Evolutionary conservation across 2,113 vertebrate species (phyloP).

Genomic region (Galeopterus variegatus): DNA sequence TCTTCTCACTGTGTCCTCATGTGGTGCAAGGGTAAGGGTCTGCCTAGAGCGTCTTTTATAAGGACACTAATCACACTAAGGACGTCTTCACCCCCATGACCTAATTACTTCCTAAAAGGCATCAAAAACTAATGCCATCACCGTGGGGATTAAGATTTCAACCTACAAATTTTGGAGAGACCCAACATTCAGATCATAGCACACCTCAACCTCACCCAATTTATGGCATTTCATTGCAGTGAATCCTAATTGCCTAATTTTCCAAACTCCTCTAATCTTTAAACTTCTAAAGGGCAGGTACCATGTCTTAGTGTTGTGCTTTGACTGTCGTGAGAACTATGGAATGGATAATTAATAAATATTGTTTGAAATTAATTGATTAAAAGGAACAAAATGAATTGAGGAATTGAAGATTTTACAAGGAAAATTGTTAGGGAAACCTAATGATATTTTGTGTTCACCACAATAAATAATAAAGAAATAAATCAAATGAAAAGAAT

Average conservation of each 20-base stretch:
- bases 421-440: background rate
- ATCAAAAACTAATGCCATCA: too few relatives aligned
- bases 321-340: background rate
- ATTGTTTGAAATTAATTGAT: slow-evolving; percentile 57
- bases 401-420: background rate
- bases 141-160: background rate
- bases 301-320: background rate
- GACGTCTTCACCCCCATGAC: fast-evolving
- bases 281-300: background rate
- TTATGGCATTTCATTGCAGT: fast-evolving
- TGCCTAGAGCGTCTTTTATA: too few relatives aligned
- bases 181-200: too few relatives aligned
- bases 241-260: background rate
- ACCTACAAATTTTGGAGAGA: too few relatives aligned
- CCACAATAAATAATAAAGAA: background rate
- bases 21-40: fast-evolving
- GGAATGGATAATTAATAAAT: slow-evolving; percentile 3
- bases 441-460: background rate
- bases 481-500: background rate
- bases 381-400: background rate
- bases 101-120: background rate
- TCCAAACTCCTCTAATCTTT: background rate
- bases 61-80: fast-evolving
- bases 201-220: fast-evolving
- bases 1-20: fast-evolving